Evolutionary conservation across 2,888 invertebrate species (phyloP).

Genomic region (Drosophila mercatorum): DNA sequence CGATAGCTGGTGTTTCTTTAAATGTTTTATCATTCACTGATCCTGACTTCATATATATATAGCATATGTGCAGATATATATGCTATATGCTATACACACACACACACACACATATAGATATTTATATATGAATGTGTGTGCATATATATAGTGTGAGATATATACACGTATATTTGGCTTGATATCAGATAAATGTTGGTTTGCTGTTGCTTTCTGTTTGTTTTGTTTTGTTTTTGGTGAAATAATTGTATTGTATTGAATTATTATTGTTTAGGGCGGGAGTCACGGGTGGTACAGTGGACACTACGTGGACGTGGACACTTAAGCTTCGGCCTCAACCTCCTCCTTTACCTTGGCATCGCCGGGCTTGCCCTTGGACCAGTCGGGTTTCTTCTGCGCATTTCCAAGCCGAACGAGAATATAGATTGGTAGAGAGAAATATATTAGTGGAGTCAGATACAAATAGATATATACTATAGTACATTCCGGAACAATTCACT

Average conservation of each 20-base stretch:
- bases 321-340: conserved; percentile 93
- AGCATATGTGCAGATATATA: conserved; percentile 18
- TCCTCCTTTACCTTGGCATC: conserved; percentile 95
- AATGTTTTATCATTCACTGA: conserved; percentile 43
- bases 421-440: conserved; percentile 2
- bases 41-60: conserved; percentile 47
- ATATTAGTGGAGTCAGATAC: background rate
- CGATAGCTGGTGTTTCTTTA: conserved; percentile 44
- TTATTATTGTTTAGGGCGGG: conserved; percentile 82
- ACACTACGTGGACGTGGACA: conserved; percentile 84
- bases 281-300: conserved; percentile 81
- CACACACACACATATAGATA: conserved; percentile 16
- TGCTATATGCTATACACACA: background rate
- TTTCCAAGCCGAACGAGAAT: conserved; percentile 11
- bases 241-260: conserved; percentile 39
- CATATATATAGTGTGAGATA: conserved; percentile 56
- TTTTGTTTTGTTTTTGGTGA: conserved; percentile 48
- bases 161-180: conserved; percentile 62
- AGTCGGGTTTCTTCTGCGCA: conserved; percentile 95
- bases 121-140: conserved; percentile 27
- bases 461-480: background rate
- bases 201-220: conserved; percentile 40
- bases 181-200: conserved; percentile 64
- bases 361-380: conserved; percentile 95
- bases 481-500: conserved; percentile 48